Evolutionary conservation across 2,888 invertebrate species (phyloP), one percentile per base, ranked within the genome.

Genomic region (Penaeus monodon): DNA sequence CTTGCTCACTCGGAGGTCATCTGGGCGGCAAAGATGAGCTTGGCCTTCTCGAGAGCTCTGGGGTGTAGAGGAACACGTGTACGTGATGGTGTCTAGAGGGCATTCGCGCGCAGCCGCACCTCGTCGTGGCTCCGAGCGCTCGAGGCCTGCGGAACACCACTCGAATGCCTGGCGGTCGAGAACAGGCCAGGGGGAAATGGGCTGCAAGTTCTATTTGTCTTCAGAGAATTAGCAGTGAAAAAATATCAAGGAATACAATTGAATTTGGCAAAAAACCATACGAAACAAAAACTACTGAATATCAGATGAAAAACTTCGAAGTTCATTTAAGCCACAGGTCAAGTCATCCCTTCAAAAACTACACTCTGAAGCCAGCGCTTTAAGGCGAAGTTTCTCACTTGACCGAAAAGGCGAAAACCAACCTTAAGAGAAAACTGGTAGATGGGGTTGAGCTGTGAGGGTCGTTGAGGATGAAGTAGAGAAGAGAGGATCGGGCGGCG

Each of bases 361-460:
- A 1, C 10, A 14, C 49, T 1, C 49, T 44, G 10, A 14, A 49
- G 14, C 14, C 10, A 1, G 1, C 49, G 1, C 14, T 14, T 17
- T 12, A 14, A 57, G 57, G 57, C 57, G 57, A 57, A 57, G 12
- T 57, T 57, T 17, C 57, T 14, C 1, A 17, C 14, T 57, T 14
- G 14, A 17, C 57, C n/a, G n/a, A n/a, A 2, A 57, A 57, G 57
- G 57, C 57, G 57, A 57, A 33, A 38, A 38, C 77, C 8, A n/a
- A 96, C 97, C 95, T 99, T 98, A 89, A 99, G 93, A 24, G 98
- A 98, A 93, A 99, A 99, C 92, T 98, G 98, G 92, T 99, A 99
- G 91, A 99, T 98, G 0, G 98, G 98, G 93, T 98, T 98, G 89
- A 99, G 98, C 64, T 98, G 93, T 98, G 97, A 88, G 99, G 94